These are phyloP conservation scores for Illadopsis cleaveri DNA, from an alignment of 2,113 vertebrate species.

Conservation along the genomic window DNA sequence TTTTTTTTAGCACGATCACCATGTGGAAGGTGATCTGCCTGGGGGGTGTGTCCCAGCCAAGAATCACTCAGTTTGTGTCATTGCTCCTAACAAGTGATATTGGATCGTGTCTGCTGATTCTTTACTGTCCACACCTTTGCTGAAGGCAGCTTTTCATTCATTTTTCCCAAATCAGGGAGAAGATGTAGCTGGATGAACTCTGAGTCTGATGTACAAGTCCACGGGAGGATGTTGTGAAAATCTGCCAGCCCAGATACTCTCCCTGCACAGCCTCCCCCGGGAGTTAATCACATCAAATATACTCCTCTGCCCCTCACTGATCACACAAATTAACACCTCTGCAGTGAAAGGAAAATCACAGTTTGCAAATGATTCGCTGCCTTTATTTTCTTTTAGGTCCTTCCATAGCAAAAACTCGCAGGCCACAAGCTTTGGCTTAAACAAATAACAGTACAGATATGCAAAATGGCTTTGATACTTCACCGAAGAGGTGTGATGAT, in stretches of 20 bases:
- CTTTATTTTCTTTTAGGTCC: background rate
- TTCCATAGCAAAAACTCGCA: background rate
- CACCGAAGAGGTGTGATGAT: background rate
- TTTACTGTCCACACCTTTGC: background rate
- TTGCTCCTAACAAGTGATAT: rapidly evolving
- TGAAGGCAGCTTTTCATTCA: background rate
- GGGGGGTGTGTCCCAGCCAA: rapidly evolving
- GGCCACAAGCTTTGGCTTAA: background rate
- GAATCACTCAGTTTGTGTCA: rapidly evolving
- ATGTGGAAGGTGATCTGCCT: rapidly evolving
- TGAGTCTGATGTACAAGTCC: rapidly evolving
- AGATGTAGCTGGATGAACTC: background rate
- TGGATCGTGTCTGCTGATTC: rapidly evolving
- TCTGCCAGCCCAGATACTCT: background rate
- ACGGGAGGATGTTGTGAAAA: background rate
- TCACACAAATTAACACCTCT: background rate
- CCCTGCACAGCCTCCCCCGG: background rate
- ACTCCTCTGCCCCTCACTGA: background rate
- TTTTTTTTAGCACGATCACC: background rate
- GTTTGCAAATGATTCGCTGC: background rate
- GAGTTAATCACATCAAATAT: background rate
- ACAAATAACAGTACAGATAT: background rate
- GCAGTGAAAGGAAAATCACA: background rate
- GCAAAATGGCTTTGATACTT: background rate
- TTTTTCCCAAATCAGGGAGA: background rate